Conservation (phyloP, 2,888 invertebrate species). For the Eristalis intricaria region DNA sequence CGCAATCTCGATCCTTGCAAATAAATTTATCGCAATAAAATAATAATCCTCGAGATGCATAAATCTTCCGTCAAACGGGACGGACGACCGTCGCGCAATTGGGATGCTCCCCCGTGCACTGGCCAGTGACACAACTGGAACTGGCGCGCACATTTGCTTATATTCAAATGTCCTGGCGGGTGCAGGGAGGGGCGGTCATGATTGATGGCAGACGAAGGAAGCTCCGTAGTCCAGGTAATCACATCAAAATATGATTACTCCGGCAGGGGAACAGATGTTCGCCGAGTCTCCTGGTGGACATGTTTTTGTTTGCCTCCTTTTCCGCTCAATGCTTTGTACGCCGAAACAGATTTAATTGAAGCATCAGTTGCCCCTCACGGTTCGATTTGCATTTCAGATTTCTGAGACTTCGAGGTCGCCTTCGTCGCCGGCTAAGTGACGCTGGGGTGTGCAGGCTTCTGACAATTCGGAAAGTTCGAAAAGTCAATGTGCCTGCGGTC, state of each 20-base stretch:
- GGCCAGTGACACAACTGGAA: conserved; percentile 32
- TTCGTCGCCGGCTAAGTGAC: conserved; percentile 24
- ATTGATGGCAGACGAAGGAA: conserved; percentile 60
- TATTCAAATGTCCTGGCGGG: conserved; percentile 58
- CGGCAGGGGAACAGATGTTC: conserved; percentile 64
- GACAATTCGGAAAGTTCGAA: conserved; percentile 47
- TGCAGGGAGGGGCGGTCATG: conserved; percentile 8
- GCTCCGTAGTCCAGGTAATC: conserved; percentile 55
- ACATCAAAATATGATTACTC: conserved; percentile 70
- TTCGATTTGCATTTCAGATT: conserved; percentile 69
- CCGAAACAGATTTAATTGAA: conserved; percentile 61
- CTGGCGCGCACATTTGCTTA: conserved; percentile 54
- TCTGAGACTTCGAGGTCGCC: background rate
- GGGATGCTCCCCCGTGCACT: conserved; percentile 33
- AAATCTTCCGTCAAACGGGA: conserved; percentile 66
- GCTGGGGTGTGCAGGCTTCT: conserved; percentile 54
- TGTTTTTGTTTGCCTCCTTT: background rate
- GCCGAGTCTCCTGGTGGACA: background rate
- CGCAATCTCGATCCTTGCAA: conserved; percentile 61
- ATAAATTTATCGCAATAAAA: conserved; percentile 72
- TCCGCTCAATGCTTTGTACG: conserved; percentile 30
- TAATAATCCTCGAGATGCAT: conserved; percentile 70
- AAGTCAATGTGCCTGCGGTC: conserved; percentile 52
- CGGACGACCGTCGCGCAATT: conserved; percentile 58
- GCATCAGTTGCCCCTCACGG: conserved; percentile 50